A percentile compares a stretch with the other conserved stretches of the same genome.
phyloP scores from a whole-genome alignment of 30 jellyfish, hydroid and myxozoan genomes.

The Pelagia noctiluca region DNA sequence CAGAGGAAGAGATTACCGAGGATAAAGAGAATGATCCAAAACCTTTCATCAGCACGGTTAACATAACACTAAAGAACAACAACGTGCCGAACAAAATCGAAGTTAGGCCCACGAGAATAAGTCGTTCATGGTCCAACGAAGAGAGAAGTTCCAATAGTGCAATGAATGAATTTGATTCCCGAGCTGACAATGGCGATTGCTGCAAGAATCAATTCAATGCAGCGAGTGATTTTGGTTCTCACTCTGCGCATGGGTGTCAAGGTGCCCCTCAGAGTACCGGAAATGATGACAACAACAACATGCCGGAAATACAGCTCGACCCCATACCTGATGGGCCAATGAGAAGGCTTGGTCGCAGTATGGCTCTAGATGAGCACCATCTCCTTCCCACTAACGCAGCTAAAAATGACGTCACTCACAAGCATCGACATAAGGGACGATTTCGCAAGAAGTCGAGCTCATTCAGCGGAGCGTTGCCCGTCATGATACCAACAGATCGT shows the following conservation, averaged over 20 bases:
- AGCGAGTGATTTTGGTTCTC: too few species aligned
- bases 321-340: conserved; percentile 4
- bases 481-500: not conserved
- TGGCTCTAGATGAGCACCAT: conserved; percentile 45
- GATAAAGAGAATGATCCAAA: conserved; percentile 6
- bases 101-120: not conserved
- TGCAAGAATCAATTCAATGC: too few species aligned
- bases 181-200: too few species aligned
- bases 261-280: not conserved
- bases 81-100: not conserved
- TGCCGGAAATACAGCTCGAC: conserved; percentile 11
- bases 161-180: too few species aligned
- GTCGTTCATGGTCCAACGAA: too few species aligned
- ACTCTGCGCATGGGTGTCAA: too few species aligned
- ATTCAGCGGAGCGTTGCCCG: conserved; percentile 73
- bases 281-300: not conserved
- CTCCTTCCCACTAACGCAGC: too few species aligned
- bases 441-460: conserved; percentile 81
- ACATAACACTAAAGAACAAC: conserved; percentile 28
- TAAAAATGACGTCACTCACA: not conserved
- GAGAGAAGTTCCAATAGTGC: too few species aligned
- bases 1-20: conserved; percentile 23
- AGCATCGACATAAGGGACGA: conserved; percentile 21
- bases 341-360: conserved; percentile 26
- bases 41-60: conserved; percentile 53